phyloP scores from a whole-genome alignment of 2,888 invertebrate species.

The Agonum fuliginosum region DNA sequence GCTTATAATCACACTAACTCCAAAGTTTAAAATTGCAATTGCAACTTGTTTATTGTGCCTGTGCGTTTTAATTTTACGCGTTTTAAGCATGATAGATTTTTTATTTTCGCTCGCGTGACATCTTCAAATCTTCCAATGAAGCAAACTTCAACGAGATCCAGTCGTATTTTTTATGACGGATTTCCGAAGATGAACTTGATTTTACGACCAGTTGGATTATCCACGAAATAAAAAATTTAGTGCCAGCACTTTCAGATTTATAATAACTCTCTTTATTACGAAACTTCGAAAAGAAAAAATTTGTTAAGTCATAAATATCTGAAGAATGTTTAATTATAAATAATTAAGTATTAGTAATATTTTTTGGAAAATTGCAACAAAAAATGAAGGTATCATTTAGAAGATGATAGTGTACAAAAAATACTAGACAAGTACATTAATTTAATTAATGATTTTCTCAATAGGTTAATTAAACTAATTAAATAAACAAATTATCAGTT shows the following conservation, averaged over 20 bases:
- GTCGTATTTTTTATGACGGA: constrained; percentile 6
- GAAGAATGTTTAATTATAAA: too few species aligned
- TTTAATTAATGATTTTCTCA: too few species aligned
- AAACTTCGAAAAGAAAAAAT: neutral
- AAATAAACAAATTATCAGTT: too few species aligned
- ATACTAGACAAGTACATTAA: too few species aligned
- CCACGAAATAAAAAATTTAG: constrained; percentile 24
- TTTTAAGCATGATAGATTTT: constrained; percentile 44
- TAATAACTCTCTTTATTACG: neutral
- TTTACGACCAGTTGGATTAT: constrained; percentile 1
- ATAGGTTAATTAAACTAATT: too few species aligned
- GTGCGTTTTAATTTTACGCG: constrained; percentile 46
- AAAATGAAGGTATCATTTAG: too few species aligned
- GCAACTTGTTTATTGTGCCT: neutral
- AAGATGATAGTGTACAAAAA: too few species aligned
- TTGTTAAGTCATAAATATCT: too few species aligned
- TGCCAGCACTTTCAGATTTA: neutral
- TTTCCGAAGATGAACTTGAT: constrained; percentile 22
- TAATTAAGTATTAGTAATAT: too few species aligned
- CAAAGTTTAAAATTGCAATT: too few species aligned
- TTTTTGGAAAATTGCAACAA: too few species aligned
- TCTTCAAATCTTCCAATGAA: neutral
- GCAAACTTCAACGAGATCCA: neutral
- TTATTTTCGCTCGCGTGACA: constrained; percentile 15
- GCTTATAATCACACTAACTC: too few species aligned